phyloP scores from a whole-genome alignment of 1,140 invertebrate genomes.

The Drosophila nebulosa region DNA sequence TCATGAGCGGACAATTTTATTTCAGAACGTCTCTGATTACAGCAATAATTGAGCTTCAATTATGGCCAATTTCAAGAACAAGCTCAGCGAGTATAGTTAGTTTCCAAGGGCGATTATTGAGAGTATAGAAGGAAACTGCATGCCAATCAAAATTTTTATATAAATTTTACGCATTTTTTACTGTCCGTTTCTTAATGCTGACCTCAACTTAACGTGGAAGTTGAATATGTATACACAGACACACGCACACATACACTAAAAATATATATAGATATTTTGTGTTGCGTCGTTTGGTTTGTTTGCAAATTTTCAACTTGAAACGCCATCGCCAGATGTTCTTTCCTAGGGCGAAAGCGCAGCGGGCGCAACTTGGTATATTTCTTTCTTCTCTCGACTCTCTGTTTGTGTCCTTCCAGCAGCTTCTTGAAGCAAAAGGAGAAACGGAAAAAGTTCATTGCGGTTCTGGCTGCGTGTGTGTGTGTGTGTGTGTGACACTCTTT shows the following conservation, averaged over 20 bases:
- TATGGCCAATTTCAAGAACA: too few species aligned
- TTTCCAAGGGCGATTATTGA: too few species aligned
- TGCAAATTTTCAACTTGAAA: constrained; percentile 74
- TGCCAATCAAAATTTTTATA: not conserved
- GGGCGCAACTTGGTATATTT: constrained; percentile 33
- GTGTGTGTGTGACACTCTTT: constrained; percentile 57
- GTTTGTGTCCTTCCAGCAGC: constrained; percentile 1
- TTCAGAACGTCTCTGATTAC: too few species aligned
- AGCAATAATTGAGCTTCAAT: too few species aligned
- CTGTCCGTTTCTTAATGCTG: not conserved
- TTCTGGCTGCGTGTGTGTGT: constrained; percentile 45
- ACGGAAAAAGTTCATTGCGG: constrained; percentile 49
- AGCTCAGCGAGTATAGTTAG: too few species aligned
- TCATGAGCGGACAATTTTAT: too few species aligned
- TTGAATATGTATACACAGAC: not conserved
- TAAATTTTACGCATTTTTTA: not conserved
- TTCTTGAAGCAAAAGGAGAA: constrained; percentile 29
- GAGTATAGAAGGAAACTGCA: not conserved
- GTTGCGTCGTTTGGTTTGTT: constrained; percentile 54
- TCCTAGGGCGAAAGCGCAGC: constrained; percentile 29
- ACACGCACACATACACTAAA: not conserved
- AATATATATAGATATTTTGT: constrained; percentile 21
- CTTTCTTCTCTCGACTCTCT: not conserved
- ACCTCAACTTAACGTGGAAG: constrained; percentile 22
- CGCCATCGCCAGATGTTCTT: constrained; percentile 47